Evolutionary conservation across 2,113 vertebrate genomes (phyloP), one percentile per base, ranked within the genome.

Genomic region (Etia nguti): DNA sequence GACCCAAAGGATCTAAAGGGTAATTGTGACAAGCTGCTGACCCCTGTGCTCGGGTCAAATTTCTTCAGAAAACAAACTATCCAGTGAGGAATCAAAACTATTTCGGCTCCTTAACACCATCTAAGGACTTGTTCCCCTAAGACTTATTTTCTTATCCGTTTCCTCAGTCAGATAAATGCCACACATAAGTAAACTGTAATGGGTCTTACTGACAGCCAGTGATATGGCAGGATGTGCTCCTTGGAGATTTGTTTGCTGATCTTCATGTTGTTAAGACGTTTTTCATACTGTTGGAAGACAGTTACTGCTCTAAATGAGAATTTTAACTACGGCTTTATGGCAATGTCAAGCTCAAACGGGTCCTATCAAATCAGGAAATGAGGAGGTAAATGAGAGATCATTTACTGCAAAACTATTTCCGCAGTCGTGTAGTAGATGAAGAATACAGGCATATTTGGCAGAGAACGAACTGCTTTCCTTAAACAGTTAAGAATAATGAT

Each of bases 21-120:
- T 94, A 94, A 94, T 90, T 92, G 89, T 91, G 92, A 92, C 88
- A 92, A 93, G 92, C 90, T 93, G 87, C 88, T 93, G 92, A 93
- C 87, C 90, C 79, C 83, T 0, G 6, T 79, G 82, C 22, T 54
- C 50, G 62, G 94, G 92, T 95, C 92, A 88, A 2, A 93, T 95
- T 94, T 94, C 93, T 79, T 43, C 70, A 80, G 89, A 85, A 95
- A 88, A 90, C 89, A 93, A 93, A 89, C 55, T 18, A 87, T 50
- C 83, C 62, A 93, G 81, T 80, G 65, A 93, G 80, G 89, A 84
- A 86, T 82, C 20, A 84, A 86, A 91, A 80, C 83, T 80, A 87
- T 83, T 82, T 84, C 46, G 1, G 26, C 73, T 87, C 31, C 50
- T 84, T 86, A 81, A 90, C 54, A 59, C 89, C 90, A 92, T 88